Conservation (phyloP, 2,888 invertebrate species). For the Andrena dorsata region DNA sequence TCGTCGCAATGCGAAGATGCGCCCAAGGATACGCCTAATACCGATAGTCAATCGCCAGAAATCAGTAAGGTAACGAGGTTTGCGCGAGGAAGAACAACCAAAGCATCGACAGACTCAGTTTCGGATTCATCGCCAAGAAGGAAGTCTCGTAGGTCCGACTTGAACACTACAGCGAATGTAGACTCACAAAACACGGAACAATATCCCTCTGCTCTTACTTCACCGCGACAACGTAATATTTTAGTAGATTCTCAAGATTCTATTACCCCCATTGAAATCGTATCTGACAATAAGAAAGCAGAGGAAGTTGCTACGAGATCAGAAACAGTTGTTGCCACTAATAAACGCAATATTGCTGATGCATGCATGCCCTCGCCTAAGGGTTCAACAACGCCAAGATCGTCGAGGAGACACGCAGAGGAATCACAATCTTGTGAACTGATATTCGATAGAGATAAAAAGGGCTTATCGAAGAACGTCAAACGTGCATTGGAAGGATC, state of each 20-base stretch:
- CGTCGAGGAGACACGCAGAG: neutral
- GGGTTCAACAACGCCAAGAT: neutral
- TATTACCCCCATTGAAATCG: neutral
- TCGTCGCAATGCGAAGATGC: constrained; percentile 59
- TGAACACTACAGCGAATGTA: neutral
- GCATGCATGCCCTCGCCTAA: neutral
- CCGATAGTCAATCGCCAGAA: neutral
- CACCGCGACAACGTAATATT: constrained; percentile 57
- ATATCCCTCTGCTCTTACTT: constrained; percentile 57
- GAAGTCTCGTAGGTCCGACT: constrained; percentile 10
- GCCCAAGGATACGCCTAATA: neutral
- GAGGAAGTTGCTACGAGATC: neutral
- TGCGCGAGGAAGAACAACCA: neutral
- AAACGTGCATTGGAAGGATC: neutral
- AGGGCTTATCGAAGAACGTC: neutral
- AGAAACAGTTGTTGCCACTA: neutral
- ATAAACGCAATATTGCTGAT: neutral
- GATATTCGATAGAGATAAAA: neutral
- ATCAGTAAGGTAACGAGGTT: constrained; percentile 14
- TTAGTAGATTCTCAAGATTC: constrained; percentile 34
- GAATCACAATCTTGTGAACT: neutral
- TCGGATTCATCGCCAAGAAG: neutral
- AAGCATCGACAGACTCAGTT: neutral
- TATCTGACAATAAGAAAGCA: neutral
- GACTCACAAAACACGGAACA: constrained; percentile 58